phyloP scores from a whole-genome alignment of 2,113 vertebrate species.

The Gymnorhina tibicen region DNA sequence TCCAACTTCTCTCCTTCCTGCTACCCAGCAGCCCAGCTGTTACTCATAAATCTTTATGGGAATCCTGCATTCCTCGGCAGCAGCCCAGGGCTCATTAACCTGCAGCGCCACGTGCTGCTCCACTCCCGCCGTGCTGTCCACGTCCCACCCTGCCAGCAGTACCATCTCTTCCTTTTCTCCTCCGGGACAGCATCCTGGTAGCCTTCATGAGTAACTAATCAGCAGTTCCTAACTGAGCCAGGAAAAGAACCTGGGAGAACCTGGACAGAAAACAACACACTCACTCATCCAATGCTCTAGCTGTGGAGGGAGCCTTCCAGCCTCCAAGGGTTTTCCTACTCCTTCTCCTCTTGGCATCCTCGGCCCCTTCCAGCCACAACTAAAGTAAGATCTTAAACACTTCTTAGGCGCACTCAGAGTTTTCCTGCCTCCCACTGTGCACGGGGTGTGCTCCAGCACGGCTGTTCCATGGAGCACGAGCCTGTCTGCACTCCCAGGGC shows the following conservation, averaged over 20 bases:
- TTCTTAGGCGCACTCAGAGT: accelerated
- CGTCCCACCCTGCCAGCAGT: background rate
- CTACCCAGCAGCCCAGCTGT: background rate
- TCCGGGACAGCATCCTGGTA: background rate
- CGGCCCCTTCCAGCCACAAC: background rate
- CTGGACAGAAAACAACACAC: background rate
- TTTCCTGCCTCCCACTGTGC: accelerated
- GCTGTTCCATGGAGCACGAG: accelerated
- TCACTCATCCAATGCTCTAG: background rate
- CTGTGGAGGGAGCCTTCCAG: background rate
- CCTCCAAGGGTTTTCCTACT: background rate
- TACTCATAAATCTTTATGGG: background rate
- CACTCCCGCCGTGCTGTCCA: background rate
- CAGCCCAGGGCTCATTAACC: accelerated
- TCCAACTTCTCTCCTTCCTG: background rate
- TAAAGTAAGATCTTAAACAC: background rate
- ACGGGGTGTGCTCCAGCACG: background rate
- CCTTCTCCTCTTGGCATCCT: background rate
- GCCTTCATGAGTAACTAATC: background rate
- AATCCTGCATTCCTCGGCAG: background rate
- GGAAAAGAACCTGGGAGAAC: background rate
- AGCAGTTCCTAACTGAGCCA: background rate
- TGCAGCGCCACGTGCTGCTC: accelerated
- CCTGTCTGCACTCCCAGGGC: too few relatives aligned
- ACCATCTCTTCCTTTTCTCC: background rate